Percentiles rank a stretch among this genome's conserved stretches.
These are phyloP conservation scores for Campoletis raptor DNA, from an alignment of 2,888 invertebrate species.

Conservation along the genomic window DNA sequence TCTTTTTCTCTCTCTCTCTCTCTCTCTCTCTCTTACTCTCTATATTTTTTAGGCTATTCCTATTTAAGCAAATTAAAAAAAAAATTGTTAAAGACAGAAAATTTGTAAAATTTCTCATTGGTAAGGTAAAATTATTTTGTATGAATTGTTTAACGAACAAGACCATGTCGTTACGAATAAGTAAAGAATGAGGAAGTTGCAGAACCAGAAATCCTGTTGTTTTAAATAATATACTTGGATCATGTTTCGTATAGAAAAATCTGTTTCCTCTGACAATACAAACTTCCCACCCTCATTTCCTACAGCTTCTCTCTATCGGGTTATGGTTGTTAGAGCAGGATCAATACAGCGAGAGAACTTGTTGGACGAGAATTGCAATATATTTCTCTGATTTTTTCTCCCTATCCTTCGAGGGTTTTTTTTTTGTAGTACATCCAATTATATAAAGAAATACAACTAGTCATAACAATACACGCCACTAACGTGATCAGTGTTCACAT, in stretches of 20 bases:
- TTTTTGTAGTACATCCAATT: not conserved
- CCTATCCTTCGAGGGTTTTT: not conserved
- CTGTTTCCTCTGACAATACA: not conserved
- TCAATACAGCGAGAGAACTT: constrained; percentile 7
- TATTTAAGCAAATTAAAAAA: too few relatives aligned
- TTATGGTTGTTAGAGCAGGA: not conserved
- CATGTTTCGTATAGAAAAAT: not conserved
- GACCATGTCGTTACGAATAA: not conserved
- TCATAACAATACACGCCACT: not conserved
- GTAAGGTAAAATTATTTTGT: not conserved
- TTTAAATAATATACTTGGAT: not conserved
- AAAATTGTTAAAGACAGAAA: too few relatives aligned
- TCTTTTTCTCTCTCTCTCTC: too few relatives aligned
- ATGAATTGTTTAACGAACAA: not conserved
- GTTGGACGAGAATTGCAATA: not conserved
- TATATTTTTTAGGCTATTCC: too few relatives aligned
- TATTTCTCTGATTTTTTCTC: not conserved
- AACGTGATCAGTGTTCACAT: not conserved
- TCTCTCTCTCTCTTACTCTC: too few relatives aligned
- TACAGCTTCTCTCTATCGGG: constrained; percentile 25
- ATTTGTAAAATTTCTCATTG: not conserved
- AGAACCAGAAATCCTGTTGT: not conserved
- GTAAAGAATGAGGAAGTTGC: not conserved
- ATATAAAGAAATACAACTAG: not conserved
- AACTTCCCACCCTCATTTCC: constrained; percentile 12